Conservation (phyloP, 1,140 invertebrate species). For the Brachionus koreanus region DNA sequence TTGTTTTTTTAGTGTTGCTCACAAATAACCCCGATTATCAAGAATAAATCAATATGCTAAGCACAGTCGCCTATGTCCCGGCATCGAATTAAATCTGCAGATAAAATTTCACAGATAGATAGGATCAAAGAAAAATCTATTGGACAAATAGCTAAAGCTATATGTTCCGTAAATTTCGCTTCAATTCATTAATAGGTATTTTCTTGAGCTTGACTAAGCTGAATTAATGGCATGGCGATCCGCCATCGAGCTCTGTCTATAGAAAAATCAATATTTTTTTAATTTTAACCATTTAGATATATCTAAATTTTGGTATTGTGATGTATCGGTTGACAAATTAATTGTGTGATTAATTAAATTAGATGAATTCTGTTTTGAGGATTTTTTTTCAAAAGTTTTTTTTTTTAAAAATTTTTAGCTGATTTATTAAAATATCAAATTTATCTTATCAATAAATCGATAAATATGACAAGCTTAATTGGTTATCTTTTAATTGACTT, state of each 20-base stretch:
- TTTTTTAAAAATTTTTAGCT: background rate
- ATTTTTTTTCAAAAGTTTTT: background rate
- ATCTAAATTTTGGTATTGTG: background rate
- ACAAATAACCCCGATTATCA: background rate
- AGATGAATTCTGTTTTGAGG: background rate
- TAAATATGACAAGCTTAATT: conserved; percentile 32
- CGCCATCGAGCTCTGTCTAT: background rate
- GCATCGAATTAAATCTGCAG: background rate
- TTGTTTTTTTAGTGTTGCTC: background rate
- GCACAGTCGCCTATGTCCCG: background rate
- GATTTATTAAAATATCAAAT: conserved; percentile 8
- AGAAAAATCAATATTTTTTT: background rate
- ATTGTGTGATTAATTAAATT: background rate
- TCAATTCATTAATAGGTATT: background rate
- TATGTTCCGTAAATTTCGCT: background rate
- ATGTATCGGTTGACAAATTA: background rate
- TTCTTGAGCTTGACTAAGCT: background rate
- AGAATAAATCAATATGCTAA: background rate
- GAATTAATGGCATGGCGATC: background rate
- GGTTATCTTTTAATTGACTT: conserved; percentile 33
- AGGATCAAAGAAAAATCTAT: background rate
- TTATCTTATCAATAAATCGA: conserved; percentile 41
- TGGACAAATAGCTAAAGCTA: background rate
- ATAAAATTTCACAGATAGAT: background rate
- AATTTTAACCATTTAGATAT: background rate